Conservation (phyloP, 2,888 invertebrate species). For the Idaea aversata region DNA sequence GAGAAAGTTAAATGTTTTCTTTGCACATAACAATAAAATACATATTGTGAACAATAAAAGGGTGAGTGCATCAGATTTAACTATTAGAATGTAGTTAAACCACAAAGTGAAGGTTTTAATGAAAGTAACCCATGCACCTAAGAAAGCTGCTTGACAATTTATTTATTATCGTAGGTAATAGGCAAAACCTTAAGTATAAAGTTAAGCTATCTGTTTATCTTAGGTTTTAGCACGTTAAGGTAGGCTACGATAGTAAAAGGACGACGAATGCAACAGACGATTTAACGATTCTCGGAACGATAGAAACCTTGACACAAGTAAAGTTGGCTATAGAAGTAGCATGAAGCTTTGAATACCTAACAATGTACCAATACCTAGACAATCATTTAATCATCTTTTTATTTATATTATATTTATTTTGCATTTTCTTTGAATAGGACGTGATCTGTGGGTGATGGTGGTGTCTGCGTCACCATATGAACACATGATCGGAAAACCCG, state of each 20-base stretch:
- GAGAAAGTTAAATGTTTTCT: neutral
- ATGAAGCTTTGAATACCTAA: neutral
- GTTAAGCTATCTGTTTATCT: neutral
- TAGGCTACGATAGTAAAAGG: neutral
- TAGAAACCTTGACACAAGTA: conserved; percentile 7
- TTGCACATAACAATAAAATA: neutral
- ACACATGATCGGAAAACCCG: conserved; percentile 96
- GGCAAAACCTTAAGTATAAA: neutral
- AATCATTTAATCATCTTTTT: neutral
- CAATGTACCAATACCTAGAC: neutral
- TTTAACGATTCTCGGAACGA: neutral
- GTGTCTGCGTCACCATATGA: conserved; percentile 94
- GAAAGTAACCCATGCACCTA: neutral
- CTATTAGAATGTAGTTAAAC: neutral
- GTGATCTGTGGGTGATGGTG: conserved; percentile 97
- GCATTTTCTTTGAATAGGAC: conserved; percentile 74
- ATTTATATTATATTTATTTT: neutral
- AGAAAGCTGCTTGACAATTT: neutral
- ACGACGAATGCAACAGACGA: neutral
- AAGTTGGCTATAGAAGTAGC: conserved; percentile 2
- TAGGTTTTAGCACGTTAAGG: neutral
- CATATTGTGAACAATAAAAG: neutral
- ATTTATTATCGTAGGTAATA: neutral
- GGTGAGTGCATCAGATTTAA: neutral
- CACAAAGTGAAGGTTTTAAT: neutral